A percentile compares a stretch with the other conserved stretches of the same genome.
These are phyloP conservation scores for Solenodon paradoxus DNA, from an alignment of 2,113 vertebrate species.

Conservation along the genomic window DNA sequence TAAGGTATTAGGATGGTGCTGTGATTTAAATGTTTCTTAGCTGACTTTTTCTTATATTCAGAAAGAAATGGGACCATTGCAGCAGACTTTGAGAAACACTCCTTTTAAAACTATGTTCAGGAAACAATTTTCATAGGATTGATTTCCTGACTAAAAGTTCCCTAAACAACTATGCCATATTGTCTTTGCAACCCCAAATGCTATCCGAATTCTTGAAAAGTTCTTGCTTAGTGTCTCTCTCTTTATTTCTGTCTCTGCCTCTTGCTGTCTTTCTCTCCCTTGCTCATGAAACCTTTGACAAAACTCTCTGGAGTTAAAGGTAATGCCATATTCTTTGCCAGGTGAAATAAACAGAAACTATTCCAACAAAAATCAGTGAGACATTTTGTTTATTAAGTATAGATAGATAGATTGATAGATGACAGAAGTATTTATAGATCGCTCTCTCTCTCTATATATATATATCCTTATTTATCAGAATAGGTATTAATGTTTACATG, in stretches of 20 bases:
- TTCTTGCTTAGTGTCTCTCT: background rate
- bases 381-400: slow-evolving; percentile 1
- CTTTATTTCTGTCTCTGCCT: background rate
- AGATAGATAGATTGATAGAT: too few species aligned
- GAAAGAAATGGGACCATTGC: background rate
- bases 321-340: background rate
- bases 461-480: too few species aligned
- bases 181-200: background rate
- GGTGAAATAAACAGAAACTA: background rate
- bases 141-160: background rate
- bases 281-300: background rate
- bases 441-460: too few species aligned
- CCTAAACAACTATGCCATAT: background rate
- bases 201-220: background rate
- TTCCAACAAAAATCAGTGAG: background rate
- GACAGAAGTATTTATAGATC: too few species aligned
- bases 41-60: background rate
- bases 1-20: background rate
- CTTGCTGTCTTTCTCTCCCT: background rate
- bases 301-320: background rate
- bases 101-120: background rate
- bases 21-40: background rate
- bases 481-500: too few species aligned
- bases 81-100: background rate
- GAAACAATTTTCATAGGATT: background rate